phyloP scores from a whole-genome alignment of 2,113 vertebrate genomes.

The Burhinus oedicnemus region DNA sequence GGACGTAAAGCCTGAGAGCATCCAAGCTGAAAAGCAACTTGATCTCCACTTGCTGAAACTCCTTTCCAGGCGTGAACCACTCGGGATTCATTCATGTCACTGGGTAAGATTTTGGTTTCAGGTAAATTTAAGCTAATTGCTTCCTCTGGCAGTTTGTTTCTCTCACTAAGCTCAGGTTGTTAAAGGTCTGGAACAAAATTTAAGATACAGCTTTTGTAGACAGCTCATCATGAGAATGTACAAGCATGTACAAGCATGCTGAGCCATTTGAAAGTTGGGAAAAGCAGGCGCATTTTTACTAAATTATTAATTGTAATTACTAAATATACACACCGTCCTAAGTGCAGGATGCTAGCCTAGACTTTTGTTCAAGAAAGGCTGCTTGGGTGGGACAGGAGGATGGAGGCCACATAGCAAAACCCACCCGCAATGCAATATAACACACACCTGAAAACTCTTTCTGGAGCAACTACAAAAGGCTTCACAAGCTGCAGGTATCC shows the following conservation, averaged over 20 bases:
- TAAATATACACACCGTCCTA: neutral
- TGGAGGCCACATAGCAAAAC: neutral
- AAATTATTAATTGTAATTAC: neutral
- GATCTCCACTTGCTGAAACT: neutral
- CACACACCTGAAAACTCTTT: neutral
- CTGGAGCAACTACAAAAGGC: neutral
- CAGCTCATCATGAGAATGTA: neutral
- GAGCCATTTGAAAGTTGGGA: neutral
- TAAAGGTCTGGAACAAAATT: neutral
- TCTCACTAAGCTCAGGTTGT: neutral
- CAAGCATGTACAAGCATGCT: neutral
- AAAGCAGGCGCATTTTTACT: neutral
- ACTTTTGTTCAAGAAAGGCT: neutral
- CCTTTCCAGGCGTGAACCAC: neutral
- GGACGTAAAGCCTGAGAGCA: neutral
- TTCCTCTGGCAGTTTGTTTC: neutral
- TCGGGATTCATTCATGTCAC: neutral
- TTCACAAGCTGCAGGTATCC: neutral
- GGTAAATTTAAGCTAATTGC: neutral
- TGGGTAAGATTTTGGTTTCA: neutral
- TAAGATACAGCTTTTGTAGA: neutral
- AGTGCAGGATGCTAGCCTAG: neutral
- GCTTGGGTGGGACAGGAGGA: neutral
- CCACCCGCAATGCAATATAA: neutral
- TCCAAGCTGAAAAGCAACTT: neutral